Percentiles rank a stretch among this genome's conserved stretches.
Evolutionary conservation across 2,888 invertebrate species (phyloP).

Genomic region (Caenorhabditis sp.): DNA sequence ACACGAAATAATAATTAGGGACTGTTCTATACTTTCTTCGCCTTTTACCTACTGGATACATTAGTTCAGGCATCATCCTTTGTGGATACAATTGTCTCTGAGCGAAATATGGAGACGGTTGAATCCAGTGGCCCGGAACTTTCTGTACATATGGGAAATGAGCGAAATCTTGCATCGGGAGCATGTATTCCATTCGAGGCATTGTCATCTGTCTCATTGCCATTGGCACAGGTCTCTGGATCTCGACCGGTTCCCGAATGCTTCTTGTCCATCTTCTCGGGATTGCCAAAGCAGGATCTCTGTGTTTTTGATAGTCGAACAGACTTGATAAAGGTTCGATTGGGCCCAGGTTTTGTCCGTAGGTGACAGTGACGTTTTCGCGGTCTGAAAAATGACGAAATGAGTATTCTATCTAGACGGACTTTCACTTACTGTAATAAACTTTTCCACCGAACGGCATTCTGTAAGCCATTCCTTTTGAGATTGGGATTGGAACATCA

Average conservation of each 20-base stretch:
- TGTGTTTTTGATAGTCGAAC: conserved; percentile 73
- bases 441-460: conserved; percentile 78
- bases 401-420: too few relatives aligned
- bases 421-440: conserved; percentile 68
- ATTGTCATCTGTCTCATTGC: conserved; percentile 1
- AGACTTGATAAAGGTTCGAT: conserved; percentile 76
- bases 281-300: conserved; percentile 65
- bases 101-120: background rate
- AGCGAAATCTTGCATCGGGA: background rate
- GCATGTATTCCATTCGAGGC: conserved; percentile 3
- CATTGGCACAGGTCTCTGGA: conserved; percentile 5
- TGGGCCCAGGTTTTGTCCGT: conserved; percentile 77
- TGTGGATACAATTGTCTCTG: conserved; percentile 10
- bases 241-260: conserved; percentile 42
- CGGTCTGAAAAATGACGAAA: conserved; percentile 62
- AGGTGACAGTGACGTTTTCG: conserved; percentile 78
- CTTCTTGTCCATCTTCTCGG: conserved; percentile 59
- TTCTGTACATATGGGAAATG: conserved; percentile 14
- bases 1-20: conserved; percentile 46
- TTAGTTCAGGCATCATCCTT: conserved; percentile 1
- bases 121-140: conserved; percentile 11
- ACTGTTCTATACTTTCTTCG: conserved; percentile 40
- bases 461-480: conserved; percentile 78
- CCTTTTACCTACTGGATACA: background rate
- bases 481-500: conserved; percentile 76